Percentiles rank a stretch among this genome's conserved stretches.
phyloP scores from a whole-genome alignment of 1,140 invertebrate genomes.

The Spodoptera litura region DNA sequence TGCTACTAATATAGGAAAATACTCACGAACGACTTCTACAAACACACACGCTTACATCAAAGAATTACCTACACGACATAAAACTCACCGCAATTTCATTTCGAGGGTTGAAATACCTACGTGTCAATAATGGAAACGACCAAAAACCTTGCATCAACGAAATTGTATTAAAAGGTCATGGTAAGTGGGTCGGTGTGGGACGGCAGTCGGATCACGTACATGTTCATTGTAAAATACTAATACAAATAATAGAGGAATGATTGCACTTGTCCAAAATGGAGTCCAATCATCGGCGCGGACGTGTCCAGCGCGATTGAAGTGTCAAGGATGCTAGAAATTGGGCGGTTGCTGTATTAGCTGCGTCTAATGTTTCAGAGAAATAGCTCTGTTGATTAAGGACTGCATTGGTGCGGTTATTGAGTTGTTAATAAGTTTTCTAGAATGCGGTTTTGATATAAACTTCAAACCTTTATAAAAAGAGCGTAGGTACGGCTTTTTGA shows the following conservation, averaged over 20 bases:
- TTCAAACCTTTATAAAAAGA: neutral
- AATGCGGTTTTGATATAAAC: neutral
- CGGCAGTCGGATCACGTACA: conserved; percentile 62
- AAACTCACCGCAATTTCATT: neutral
- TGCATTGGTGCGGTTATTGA: neutral
- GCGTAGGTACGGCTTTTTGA: no score
- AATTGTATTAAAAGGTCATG: conserved; percentile 59
- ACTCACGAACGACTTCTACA: no score
- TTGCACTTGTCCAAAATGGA: conserved; percentile 60
- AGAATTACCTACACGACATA: no score
- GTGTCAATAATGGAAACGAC: conserved; percentile 51
- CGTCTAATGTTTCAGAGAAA: conserved; percentile 7
- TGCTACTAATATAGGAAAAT: no score
- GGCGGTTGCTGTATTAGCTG: conserved; percentile 20
- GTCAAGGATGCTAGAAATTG: conserved; percentile 60
- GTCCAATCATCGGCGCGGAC: conserved; percentile 60
- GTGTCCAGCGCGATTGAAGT: conserved; percentile 55
- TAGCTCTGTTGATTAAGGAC: conserved; percentile 18
- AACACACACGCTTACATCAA: no score
- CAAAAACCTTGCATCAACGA: conserved; percentile 56
- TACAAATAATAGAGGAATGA: conserved; percentile 64
- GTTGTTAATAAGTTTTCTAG: neutral
- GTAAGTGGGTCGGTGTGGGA: conserved; percentile 60
- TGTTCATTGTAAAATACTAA: conserved; percentile 62
- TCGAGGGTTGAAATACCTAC: conserved; percentile 35